Evolutionary conservation across 2,113 vertebrate species (phyloP), one percentile per base, ranked within the genome.

Genomic region (Vanacampus margaritifer): DNA sequence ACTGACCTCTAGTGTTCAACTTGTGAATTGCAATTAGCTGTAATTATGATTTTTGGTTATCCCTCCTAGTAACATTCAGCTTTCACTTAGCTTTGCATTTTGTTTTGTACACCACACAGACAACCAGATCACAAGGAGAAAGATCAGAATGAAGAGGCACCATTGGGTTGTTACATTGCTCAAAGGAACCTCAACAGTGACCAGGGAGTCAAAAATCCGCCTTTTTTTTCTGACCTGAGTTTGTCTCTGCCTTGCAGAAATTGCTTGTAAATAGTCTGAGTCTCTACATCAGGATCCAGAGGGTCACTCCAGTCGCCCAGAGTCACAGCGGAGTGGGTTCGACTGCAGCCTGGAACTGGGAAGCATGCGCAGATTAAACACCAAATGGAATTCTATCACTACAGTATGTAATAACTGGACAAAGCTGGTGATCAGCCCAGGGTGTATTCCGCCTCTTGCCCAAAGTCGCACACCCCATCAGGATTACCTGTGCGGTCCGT

Each of bases 301-400:
- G 94, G 95, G 85, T 97, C 94, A 5, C 92, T 95, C 93, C 96
- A 95, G 84, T 98, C 94, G 0, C 91, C 91, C 50, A 96, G 87
- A 4, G 90, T 94, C 83, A 95, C 93, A 0, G 94, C 93, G 1
- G 94, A 92, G 86, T 95, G 95, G 1, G 94, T 97, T 65, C 92
- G 89, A 86, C 96, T 95, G 88, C 95, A 97, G 13, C 95, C 95
- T 3, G 79, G 71, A 10, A 86, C 94, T 95, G 85, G 67, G 56
- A 78, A 37, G 2, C 54, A 36, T 17, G 3, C 16, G 35, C 36
- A 66, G 41, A n/a, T 16, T 57, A 53, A 43, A 71, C 32, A 46
- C 43, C 43, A 19, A n/a, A 50, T 8, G 21, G 17, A 48, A 6
- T 48, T 21, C 45, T 48, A 48, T 17, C 21, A 4, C 21, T 21